A percentile compares a stretch with the other conserved stretches of the same genome.
Evolutionary conservation across 2,888 invertebrate genomes (phyloP).

Genomic region (Cephonodes hylas): DNA sequence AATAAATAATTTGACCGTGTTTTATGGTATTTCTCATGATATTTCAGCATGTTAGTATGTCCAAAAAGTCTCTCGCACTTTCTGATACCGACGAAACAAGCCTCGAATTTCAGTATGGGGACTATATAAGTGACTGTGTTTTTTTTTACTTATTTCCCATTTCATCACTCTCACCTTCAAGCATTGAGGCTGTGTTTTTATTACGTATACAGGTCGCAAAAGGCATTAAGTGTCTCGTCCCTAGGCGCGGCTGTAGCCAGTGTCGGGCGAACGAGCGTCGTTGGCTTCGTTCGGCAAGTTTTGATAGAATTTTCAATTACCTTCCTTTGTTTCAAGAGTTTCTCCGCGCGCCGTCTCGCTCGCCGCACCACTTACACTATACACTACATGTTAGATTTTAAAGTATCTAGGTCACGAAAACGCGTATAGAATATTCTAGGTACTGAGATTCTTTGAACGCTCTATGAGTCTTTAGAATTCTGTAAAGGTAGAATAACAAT

Average conservation of each 20-base stretch:
- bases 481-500: background rate
- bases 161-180: no score
- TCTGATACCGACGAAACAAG: no score
- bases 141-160: no score
- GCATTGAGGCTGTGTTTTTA: no score
- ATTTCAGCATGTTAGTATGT: no score
- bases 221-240: slow-evolving; percentile 12
- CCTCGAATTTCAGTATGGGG: no score
- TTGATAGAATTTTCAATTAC: slow-evolving; percentile 81
- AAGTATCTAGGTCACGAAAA: background rate
- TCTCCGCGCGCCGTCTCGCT: slow-evolving; percentile 36
- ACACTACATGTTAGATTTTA: slow-evolving; percentile 7
- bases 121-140: no score
- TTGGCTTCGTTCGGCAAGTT: slow-evolving; percentile 71
- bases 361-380: slow-evolving; percentile 27
- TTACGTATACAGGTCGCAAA: no score
- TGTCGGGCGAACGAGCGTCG: slow-evolving; percentile 38
- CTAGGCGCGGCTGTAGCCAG: slow-evolving; percentile 34
- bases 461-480: background rate
- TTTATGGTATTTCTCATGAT: no score
- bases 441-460: no score
- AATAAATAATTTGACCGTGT: no score
- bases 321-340: slow-evolving; percentile 76
- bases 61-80: no score
- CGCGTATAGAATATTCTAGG: background rate